Evolutionary conservation across 2,797 vertebrate species (phyloP).

Genomic region (Neosalanx taihuensis): DNA sequence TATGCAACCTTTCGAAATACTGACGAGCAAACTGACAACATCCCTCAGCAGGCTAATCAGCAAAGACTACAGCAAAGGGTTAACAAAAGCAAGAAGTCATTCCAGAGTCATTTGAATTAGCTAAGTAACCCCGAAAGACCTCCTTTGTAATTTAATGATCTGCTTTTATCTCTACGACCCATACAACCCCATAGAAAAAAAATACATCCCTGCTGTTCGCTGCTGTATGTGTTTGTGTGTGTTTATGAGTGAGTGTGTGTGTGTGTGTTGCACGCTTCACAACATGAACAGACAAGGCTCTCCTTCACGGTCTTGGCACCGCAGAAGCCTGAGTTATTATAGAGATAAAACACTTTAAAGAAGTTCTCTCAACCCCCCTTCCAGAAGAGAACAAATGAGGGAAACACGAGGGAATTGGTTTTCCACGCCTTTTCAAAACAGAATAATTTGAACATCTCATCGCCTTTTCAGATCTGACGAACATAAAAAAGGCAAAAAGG

Average conservation of each 20-base stretch:
- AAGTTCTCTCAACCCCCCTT: background rate
- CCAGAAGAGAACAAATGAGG: background rate
- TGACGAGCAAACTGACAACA: background rate
- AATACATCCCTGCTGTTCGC: background rate
- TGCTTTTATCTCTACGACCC: conserved; percentile 3
- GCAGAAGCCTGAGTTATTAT: conserved; percentile 4
- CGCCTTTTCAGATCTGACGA: conserved; percentile 1
- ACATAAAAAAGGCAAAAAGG: background rate
- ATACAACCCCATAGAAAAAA: background rate
- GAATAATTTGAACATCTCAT: background rate
- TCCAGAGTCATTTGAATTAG: conserved; percentile 12
- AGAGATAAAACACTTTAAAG: background rate
- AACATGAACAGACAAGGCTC: background rate
- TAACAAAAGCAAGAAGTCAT: conserved; percentile 1
- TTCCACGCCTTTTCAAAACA: background rate
- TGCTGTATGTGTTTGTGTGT: background rate
- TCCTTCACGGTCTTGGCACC: conserved; percentile 7
- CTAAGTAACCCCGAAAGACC: conserved; percentile 2
- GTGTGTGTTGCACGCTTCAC: conserved; percentile 8
- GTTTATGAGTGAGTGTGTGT: background rate
- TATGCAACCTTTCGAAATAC: background rate
- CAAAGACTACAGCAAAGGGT: background rate
- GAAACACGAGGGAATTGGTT: background rate
- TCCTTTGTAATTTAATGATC: conserved; percentile 18
- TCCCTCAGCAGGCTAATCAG: background rate